Base-by-base conservation (phyloP, 2,113 vertebrate species). In the Hymenochirus boettgeri region DNA sequence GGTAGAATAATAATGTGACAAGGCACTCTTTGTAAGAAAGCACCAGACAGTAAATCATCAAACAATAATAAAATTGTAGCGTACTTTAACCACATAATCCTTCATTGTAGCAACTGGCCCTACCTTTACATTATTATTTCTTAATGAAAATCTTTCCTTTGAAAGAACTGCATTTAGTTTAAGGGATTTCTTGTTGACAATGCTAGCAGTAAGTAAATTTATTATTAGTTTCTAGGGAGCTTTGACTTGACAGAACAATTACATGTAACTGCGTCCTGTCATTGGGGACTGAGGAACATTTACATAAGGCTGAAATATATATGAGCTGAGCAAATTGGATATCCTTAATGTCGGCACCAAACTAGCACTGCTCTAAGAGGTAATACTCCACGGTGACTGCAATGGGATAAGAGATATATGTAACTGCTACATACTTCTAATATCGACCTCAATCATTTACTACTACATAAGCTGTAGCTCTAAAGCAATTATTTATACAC, bases 321-420 rank as follows among this genome's bases (percentile, higher is more conserved):
- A 42, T 27, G 0, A 57, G 21, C 12, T 1, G 3, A 37, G 70
- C 35, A 52, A 70, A 45, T 70, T 3, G 0, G 25, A 23, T 76
- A 35, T 69, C 58, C 39, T 0, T 0, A n/a, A 18, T 1, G 0
- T 57, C 46, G 71, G 66, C 53, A 31, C 0, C 0, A 33, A 70
- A 66, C 47, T 33, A n/a, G 51, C 13, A 24, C 7, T 26, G 3
- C 37, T 57, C n/a, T 60, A 15, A 10, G 3, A 0, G 1, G 46
- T 39, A 57, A 33, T 61, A 45, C 31, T 46, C 69, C 65, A 60
- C 62, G 69, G 70, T 25, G 69, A 73, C 24, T 57, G 18, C 46
- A 1, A 0, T 1, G 9, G 0, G 11, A 58, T 62, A 56, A 52
- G 59, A 59, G 21, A 42, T 13, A 4, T 4, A 0, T 0, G 21